Evolutionary conservation across 2,113 vertebrate species (phyloP), one percentile per base, ranked within the genome.

Genomic region (Octodon degus): DNA sequence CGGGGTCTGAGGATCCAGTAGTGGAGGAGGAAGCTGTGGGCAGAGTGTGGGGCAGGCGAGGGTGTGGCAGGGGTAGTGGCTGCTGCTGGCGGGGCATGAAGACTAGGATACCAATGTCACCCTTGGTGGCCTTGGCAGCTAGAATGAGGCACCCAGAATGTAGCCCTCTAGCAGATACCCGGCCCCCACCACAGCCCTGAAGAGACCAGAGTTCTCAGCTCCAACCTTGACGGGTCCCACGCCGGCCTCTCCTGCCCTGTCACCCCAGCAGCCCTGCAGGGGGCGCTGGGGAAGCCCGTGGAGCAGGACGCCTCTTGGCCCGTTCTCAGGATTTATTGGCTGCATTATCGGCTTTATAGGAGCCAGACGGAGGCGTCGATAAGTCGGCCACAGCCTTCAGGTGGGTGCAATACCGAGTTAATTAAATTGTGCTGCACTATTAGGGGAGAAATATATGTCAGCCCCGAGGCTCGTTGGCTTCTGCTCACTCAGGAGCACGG

Each of bases 341-440:
- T 62, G 32, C 25, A 2, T 97, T 94, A 88, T 88, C 0, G 0
- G 58, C 43, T 11, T 97, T 84, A 90, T 84, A 53, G 92, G 86
- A 96, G 97, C 96, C 97, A 97, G 97, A 94, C 80, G 97, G 97
- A 22, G 53, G 96, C 50, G 5, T 97, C 95, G n/a, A 83, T 96
- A 72, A 88, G 67, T 55, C 83, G 91, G 65, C 95, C 76, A 77
- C 88, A 94, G 86, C 94, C 95, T 90, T 55, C 97, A 97, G 97
- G 96, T 76, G 84, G 90, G 89, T 37, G 93, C 97, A 63, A 85
- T 27, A 10, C 20, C 24, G 47, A 81, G 97, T 96, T 98, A 91
- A 98, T 98, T 97, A 95, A 97, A 40, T 10, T 5, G 88, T 85
- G 87, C 90, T 11, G 67, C 65, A 0, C 97, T 96, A 37, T 95